Evolutionary conservation across 2,113 vertebrate species (phyloP).

Genomic region (Psephotus haematonotus): DNA sequence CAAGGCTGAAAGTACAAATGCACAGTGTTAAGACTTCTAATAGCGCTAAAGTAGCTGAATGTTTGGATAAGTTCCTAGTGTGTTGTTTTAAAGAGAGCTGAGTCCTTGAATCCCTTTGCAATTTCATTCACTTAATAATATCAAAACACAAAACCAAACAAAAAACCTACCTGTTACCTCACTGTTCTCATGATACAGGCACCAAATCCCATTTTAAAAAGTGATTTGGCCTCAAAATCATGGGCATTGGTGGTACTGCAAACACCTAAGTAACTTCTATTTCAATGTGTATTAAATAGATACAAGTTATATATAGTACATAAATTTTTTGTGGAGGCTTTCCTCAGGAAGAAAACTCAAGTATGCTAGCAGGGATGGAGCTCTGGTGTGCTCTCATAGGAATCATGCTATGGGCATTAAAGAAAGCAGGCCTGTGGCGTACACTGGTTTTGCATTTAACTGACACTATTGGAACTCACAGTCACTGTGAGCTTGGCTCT

Average conservation of each 20-base stretch:
- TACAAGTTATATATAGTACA: neutral
- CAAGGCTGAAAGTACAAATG: neutral
- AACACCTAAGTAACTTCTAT: fast-evolving
- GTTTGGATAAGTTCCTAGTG: neutral
- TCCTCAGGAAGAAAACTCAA: neutral
- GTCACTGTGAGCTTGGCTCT: neutral
- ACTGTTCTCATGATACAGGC: neutral
- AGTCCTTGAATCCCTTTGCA: neutral
- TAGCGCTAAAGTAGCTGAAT: neutral
- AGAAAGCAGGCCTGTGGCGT: fast-evolving
- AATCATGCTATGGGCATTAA: neutral
- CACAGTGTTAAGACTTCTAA: neutral
- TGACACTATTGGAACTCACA: neutral
- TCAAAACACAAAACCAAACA: neutral
- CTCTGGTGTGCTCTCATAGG: neutral
- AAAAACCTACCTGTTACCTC: fast-evolving
- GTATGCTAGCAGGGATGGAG: neutral
- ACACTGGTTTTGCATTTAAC: neutral
- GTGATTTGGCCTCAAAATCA: neutral
- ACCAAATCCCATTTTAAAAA: neutral
- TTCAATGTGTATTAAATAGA: neutral
- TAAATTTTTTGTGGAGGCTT: neutral
- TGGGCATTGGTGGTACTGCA: neutral
- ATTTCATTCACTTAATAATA: neutral
- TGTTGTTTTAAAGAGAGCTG: neutral